A percentile compares a stretch with the other conserved stretches of the same genome.
These are phyloP conservation scores for Teleogryllus oceanicus DNA, from an alignment of 2,888 invertebrate genomes.

Conservation along the genomic window DNA sequence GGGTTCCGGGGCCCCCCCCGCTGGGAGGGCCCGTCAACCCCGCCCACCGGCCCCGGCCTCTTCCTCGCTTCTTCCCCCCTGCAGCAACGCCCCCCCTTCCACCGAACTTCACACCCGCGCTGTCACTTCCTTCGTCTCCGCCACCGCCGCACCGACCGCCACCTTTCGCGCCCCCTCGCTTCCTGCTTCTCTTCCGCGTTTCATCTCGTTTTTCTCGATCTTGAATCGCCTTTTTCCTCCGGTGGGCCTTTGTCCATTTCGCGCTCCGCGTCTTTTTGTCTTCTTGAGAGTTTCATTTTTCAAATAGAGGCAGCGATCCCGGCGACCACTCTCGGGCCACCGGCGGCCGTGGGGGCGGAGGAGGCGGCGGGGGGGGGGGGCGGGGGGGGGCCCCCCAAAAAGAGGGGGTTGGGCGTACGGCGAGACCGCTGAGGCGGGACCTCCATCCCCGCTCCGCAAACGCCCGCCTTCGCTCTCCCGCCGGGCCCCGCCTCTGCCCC, in stretches of 20 bases:
- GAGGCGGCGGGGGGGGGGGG: not conserved
- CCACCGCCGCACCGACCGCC: not conserved
- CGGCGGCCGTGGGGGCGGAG: not conserved
- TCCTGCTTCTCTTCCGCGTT: not conserved
- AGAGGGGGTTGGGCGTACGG: not conserved
- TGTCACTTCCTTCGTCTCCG: not conserved
- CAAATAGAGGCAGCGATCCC: conserved; percentile 4
- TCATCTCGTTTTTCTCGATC: conserved; percentile 18
- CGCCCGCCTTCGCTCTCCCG: too few relatives aligned
- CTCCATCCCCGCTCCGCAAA: not conserved
- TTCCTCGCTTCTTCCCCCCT: not conserved
- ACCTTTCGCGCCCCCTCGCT: not conserved
- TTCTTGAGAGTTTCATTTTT: conserved; percentile 10
- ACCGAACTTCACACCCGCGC: not conserved
- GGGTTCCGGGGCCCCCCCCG: too few relatives aligned
- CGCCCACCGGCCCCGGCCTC: not conserved
- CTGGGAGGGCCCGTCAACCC: not conserved
- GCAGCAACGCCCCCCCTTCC: too few relatives aligned
- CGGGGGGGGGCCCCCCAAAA: not conserved
- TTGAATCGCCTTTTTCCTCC: conserved; percentile 18
- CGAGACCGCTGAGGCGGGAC: not conserved
- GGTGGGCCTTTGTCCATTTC: not conserved
- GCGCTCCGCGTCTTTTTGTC: not conserved
- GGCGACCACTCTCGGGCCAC: not conserved
- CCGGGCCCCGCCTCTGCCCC: too few relatives aligned